These are phyloP conservation scores for Salarias fasciatus DNA, from an alignment of 2,797 vertebrate species.

Conservation along the genomic window DNA sequence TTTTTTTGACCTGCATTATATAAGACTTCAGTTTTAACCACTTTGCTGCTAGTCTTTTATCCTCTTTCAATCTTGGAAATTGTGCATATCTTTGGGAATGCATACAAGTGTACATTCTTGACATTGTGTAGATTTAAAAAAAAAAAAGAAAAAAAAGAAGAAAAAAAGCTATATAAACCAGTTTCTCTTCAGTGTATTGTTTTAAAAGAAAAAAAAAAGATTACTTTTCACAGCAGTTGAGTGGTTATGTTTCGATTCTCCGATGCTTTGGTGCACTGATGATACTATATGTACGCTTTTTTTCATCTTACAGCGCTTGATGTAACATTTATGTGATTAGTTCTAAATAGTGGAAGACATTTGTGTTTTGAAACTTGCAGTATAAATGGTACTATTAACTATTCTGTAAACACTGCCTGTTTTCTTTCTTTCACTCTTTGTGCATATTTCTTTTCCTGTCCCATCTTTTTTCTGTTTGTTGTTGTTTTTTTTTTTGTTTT, in stretches of 20 bases:
- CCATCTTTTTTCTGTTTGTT: conserved; percentile 73
- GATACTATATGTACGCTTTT: conserved; percentile 79
- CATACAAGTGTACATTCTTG: conserved; percentile 83
- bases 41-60: conserved; percentile 91
- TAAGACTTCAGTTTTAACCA: conserved; percentile 91
- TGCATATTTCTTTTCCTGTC: conserved; percentile 78
- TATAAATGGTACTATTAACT: conserved; percentile 87
- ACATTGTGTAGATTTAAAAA: conserved; percentile 81
- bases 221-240: conserved; percentile 84
- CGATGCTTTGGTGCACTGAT: conserved; percentile 86
- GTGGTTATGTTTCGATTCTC: conserved; percentile 83
- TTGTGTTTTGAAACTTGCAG: conserved; percentile 86
- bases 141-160: conserved; percentile 44
- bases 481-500: conserved; percentile 67
- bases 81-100: conserved; percentile 84
- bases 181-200: conserved; percentile 84
- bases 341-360: conserved; percentile 86
- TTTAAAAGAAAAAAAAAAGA: conserved; percentile 46
- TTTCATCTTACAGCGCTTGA: conserved; percentile 82
- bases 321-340: conserved; percentile 86
- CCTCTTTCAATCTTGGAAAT: conserved; percentile 82
- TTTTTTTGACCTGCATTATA: conserved; percentile 82
- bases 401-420: conserved; percentile 85
- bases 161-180: conserved; percentile 82
- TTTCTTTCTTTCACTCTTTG: conserved; percentile 71